phyloP scores from a whole-genome alignment of 1,140 invertebrate genomes.

The Heliconius eleuchia region DNA sequence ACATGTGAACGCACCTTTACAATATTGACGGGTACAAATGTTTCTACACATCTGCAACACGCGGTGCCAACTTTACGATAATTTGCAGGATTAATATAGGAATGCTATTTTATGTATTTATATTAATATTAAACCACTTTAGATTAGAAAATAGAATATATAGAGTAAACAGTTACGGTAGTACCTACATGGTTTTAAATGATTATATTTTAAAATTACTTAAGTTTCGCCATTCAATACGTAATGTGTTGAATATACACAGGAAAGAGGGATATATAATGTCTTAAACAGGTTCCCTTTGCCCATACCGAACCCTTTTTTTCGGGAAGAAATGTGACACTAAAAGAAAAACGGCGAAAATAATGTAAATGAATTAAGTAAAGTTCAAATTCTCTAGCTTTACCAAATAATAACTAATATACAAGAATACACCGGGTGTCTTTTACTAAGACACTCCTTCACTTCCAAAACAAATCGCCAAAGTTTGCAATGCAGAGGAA shows the following conservation, averaged over 20 bases:
- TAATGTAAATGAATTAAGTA: too few relatives aligned
- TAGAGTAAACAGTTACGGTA: background rate
- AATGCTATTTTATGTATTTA: background rate
- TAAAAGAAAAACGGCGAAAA: too few relatives aligned
- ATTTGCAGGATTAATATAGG: slow-evolving; percentile 11
- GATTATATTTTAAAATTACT: too few relatives aligned
- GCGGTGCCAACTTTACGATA: slow-evolving; percentile 16
- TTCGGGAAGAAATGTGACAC: too few relatives aligned
- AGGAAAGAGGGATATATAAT: too few relatives aligned
- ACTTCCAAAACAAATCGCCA: background rate
- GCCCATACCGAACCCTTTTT: too few relatives aligned
- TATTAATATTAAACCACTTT: background rate
- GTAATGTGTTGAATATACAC: too few relatives aligned
- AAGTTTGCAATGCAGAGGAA: slow-evolving; percentile 5
- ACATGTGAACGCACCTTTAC: slow-evolving; percentile 28
- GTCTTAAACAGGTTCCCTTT: too few relatives aligned
- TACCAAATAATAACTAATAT: background rate
- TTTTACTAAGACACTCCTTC: background rate
- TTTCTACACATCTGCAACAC: slow-evolving; percentile 21
- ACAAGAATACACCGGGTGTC: background rate
- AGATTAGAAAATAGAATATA: background rate
- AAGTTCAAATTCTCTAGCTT: too few relatives aligned
- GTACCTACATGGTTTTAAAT: background rate
- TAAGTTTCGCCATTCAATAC: too few relatives aligned
- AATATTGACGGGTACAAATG: slow-evolving; percentile 27